phyloP scores from a whole-genome alignment of 2,888 invertebrate genomes.

The Drosophila multiciliata region DNA sequence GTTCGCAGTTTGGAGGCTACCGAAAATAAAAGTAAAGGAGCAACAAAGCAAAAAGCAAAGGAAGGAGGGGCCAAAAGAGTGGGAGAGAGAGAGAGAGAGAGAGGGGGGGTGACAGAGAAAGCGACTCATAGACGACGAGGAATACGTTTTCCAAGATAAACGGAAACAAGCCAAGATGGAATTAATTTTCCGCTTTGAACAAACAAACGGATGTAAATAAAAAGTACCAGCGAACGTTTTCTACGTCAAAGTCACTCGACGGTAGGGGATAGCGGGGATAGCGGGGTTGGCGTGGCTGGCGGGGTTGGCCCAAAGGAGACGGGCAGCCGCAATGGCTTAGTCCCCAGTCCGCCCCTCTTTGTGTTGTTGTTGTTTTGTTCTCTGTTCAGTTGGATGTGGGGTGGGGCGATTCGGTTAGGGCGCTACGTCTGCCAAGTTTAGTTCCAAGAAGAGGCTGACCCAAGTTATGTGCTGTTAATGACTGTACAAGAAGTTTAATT shows the following conservation, averaged over 20 bases:
- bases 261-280: not conserved
- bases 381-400: not conserved
- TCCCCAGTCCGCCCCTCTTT: not conserved
- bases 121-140: slow-evolving; percentile 52
- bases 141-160: slow-evolving; percentile 82
- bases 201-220: slow-evolving; percentile 85
- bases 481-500: slow-evolving; percentile 82
- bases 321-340: slow-evolving; percentile 65
- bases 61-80: slow-evolving; percentile 5
- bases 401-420: slow-evolving; percentile 15
- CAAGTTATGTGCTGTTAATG: slow-evolving; percentile 79
- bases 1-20: slow-evolving; percentile 34
- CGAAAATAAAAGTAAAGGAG: slow-evolving; percentile 62
- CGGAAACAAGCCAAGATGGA: slow-evolving; percentile 85
- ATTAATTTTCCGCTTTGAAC: slow-evolving; percentile 85
- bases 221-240: slow-evolving; percentile 70
- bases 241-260: slow-evolving; percentile 58
- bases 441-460: slow-evolving; percentile 58
- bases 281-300: not conserved
- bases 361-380: slow-evolving; percentile 21
- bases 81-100: not conserved
- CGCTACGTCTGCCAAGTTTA: slow-evolving; percentile 73
- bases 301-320: slow-evolving; percentile 27
- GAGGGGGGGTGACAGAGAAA: not conserved
- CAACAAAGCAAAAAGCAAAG: slow-evolving; percentile 46